These are phyloP conservation scores for Plotosus lineatus DNA, from an alignment of 2,113 vertebrate species.

Conservation along the genomic window DNA sequence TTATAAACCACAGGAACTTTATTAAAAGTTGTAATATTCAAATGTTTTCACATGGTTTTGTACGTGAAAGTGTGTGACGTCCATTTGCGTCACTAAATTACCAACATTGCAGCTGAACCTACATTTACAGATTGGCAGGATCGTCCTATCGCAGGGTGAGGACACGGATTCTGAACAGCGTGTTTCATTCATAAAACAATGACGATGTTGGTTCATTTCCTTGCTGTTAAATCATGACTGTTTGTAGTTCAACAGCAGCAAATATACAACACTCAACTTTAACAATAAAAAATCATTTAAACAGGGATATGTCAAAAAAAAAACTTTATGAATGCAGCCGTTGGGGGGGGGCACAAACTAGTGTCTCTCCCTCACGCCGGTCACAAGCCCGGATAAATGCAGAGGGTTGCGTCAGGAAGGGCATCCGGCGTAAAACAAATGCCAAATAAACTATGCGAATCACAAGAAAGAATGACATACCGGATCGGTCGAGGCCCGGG, in stretches of 20 bases:
- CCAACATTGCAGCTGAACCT: not conserved
- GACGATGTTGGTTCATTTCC: conserved; percentile 61
- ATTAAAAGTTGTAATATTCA: not conserved
- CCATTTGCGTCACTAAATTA: not conserved
- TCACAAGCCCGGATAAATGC: too few species aligned
- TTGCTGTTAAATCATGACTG: conserved; percentile 61
- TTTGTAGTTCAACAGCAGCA: conserved; percentile 63
- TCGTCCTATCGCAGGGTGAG: not conserved
- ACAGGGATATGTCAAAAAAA: too few species aligned
- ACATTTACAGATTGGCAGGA: not conserved
- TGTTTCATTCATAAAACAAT: conserved; percentile 62
- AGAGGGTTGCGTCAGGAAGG: too few species aligned
- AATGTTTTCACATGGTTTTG: too few species aligned
- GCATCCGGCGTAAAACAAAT: too few species aligned
- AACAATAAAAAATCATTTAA: too few species aligned
- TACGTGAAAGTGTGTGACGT: not conserved
- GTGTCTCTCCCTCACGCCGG: too few species aligned
- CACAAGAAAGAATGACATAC: too few species aligned
- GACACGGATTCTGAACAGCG: not conserved
- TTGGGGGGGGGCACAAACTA: too few species aligned
- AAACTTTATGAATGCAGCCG: too few species aligned
- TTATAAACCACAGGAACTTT: not conserved
- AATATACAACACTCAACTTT: conserved; percentile 69
- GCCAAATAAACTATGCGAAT: too few species aligned
- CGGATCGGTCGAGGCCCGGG: too few species aligned